phyloP scores from a whole-genome alignment of 1,140 invertebrate genomes.

The Lucilia sericata region DNA sequence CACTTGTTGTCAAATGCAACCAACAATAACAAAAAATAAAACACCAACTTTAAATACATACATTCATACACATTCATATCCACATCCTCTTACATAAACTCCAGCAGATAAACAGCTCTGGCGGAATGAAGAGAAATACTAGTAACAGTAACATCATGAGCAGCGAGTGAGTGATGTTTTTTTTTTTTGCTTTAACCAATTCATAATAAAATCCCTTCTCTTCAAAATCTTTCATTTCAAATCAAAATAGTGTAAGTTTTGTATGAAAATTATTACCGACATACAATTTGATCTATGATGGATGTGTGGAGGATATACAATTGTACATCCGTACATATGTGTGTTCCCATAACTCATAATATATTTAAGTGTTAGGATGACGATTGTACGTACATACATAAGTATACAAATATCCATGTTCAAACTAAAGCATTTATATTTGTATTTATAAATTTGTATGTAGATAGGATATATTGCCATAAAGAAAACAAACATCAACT shows the following conservation, averaged over 20 bases:
- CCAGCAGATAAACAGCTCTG: too few relatives aligned
- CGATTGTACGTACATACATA: too few relatives aligned
- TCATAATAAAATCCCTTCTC: not conserved
- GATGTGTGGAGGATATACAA: not conserved
- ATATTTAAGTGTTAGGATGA: too few relatives aligned
- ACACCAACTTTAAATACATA: not conserved
- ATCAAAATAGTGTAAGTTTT: not conserved
- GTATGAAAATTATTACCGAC: not conserved
- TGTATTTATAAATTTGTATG: too few relatives aligned
- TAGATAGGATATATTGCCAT: too few relatives aligned
- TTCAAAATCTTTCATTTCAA: not conserved
- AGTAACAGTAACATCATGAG: not conserved
- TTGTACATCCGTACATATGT: too few relatives aligned
- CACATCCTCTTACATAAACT: too few relatives aligned
- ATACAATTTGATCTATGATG: not conserved
- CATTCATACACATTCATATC: not conserved
- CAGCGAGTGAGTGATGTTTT: not conserved
- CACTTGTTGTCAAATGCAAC: constrained; percentile 44
- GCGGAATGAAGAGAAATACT: not conserved
- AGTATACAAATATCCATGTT: too few relatives aligned
- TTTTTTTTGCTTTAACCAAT: not conserved
- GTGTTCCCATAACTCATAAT: too few relatives aligned
- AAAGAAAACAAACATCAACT: too few relatives aligned
- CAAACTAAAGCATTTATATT: too few relatives aligned
- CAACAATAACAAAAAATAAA: not conserved